Evolutionary conservation across 2,888 invertebrate species (phyloP).

Genomic region (Agrochola lota): DNA sequence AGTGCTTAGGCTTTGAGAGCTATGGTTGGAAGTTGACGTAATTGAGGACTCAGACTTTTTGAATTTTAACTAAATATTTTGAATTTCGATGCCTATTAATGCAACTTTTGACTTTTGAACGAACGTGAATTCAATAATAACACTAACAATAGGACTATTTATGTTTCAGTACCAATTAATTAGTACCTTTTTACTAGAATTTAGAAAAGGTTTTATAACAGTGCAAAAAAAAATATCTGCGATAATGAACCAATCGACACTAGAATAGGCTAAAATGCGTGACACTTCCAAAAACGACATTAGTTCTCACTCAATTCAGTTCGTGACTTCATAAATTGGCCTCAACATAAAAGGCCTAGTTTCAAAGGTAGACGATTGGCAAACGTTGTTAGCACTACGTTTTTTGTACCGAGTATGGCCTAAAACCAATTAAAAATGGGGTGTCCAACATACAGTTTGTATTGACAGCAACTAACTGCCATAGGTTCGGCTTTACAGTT

Average conservation of each 20-base stretch:
- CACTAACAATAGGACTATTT: not conserved
- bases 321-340: not conserved
- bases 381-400: slow-evolving; percentile 44
- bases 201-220: not conserved
- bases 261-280: not conserved
- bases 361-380: slow-evolving; percentile 47
- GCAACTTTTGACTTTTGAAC: no score
- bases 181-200: not conserved
- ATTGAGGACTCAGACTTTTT: not conserved
- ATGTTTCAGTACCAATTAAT: not conserved
- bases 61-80: not conserved
- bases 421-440: slow-evolving; percentile 58
- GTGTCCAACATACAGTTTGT: slow-evolving; percentile 31
- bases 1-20: slow-evolving; percentile 2
- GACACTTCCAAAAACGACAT: not conserved
- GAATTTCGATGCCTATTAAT: not conserved
- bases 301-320: slow-evolving; percentile 19
- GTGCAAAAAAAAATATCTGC: not conserved
- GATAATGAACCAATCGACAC: not conserved
- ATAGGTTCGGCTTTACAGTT: slow-evolving; percentile 37
- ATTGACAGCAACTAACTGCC: slow-evolving; percentile 51
- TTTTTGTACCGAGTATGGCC: slow-evolving; percentile 33
- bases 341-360: slow-evolving; percentile 31
- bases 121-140: not conserved
- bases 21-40: not conserved